phyloP scores from a whole-genome alignment of 2,797 vertebrate species.

The Alcedo quadribrachys region DNA sequence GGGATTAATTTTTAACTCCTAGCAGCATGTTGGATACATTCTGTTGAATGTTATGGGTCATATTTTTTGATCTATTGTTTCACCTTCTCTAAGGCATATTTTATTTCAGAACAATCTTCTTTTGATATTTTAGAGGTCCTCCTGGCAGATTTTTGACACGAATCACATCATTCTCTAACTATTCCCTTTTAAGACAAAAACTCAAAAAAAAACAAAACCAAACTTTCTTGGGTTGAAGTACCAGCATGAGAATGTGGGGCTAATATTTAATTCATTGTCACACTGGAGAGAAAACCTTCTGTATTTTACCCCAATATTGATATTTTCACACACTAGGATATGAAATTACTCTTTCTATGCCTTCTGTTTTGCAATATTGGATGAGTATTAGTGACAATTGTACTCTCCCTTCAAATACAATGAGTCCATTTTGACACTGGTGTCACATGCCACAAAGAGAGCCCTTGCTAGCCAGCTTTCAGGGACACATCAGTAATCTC shows the following conservation, averaged over 20 bases:
- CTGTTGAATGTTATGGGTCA: neutral
- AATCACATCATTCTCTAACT: neutral
- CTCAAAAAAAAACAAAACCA: neutral
- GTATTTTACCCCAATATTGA: neutral
- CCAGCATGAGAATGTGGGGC: neutral
- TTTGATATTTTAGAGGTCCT: neutral
- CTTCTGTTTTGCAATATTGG: neutral
- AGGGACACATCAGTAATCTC: neutral
- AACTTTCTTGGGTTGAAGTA: neutral
- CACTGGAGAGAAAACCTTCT: neutral
- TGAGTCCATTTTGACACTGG: neutral
- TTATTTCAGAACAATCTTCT: neutral
- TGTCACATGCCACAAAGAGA: neutral
- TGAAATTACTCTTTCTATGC: neutral
- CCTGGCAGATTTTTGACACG: neutral
- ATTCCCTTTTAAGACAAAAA: neutral
- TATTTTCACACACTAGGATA: neutral
- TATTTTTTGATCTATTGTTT: conserved; percentile 33
- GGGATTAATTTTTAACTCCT: conserved; percentile 37
- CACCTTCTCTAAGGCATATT: conserved; percentile 7
- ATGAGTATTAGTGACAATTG: neutral
- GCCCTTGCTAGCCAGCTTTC: neutral
- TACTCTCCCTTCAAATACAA: neutral
- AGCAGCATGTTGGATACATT: neutral
- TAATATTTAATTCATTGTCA: neutral